Base-by-base conservation (phyloP, 2,113 vertebrate species). In the Cottus gobio region DNA sequence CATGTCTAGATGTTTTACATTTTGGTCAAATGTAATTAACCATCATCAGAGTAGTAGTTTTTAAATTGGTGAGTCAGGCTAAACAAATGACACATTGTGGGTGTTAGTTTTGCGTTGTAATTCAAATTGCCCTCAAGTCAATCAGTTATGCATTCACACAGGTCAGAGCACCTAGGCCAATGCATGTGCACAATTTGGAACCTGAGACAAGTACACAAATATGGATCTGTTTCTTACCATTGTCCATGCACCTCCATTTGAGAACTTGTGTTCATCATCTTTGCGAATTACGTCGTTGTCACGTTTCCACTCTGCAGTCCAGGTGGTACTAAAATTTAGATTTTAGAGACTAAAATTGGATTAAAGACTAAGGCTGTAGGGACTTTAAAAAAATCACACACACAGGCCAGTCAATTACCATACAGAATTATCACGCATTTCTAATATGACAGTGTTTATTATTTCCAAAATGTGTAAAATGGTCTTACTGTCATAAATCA, bases 141-240 rank as follows among this genome's bases (percentile, higher is more conserved):
- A 18, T 28, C 15, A 66, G 10, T 34, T 15, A 15, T 68, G 28
- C 16, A 69, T 26, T 22, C 0, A 13, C 12, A 1, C 4, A 16
- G 31, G 15, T 26, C n/a, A 28, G 22, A n/a, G n/a, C n/a, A n/a
- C n/a, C n/a, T n/a, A 72, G 50, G 37, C 37, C 37, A 11, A 11
- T 39, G 37, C 11, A 36, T 62, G 1, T 73, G 16, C 31, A n/a
- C n/a, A n/a, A 50, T 46, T 26, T 66, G 16, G 0, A 42, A 26
- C 4, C 36, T 16, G 18, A 52, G 4, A 22, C 22, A 46, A 15
- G 34, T 10, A 44, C 46, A 11, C 36, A 62, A 65, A 28, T 7
- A 1, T 16, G 5, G 11, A 34, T 64, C 15, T n/a, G 39, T 30
- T 48, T 48, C 86, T 82, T 83, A 91, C 90, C 85, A 5, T 7